Evolutionary conservation across 2,113 vertebrate genomes (phyloP), one percentile per base, ranked within the genome.

Genomic region (Anhinga anhinga): DNA sequence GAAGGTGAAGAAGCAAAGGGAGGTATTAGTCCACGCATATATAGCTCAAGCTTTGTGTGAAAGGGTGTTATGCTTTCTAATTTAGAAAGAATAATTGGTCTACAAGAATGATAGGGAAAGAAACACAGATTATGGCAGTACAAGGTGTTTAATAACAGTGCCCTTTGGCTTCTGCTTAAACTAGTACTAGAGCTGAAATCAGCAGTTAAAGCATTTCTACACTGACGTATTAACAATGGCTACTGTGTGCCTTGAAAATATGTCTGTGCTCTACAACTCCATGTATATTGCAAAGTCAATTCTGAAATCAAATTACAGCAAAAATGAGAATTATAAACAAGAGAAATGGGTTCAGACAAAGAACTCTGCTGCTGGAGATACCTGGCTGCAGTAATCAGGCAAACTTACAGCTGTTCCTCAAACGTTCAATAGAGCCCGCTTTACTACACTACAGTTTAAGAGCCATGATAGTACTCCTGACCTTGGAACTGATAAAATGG

Each of bases 401-500:
- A 87, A 95, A 87, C 93, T 71, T 79, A 71, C 5, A 63, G 61
- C 44, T 95, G 32, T 82, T 85, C 52, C 81, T 85, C 6, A 1
- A 91, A 47, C 13, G 11, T 61, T 85, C 81, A 94, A 61, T 63
- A 91, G 20, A 56, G n/a, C 21, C 30, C 56, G 65, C 70, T 79
- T 82, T 47, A 87, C 56, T 63, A 52, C 23, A 22, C 34, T 50
- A 40, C 44, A 61, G 77, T 91, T 89, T 56, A 94, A 93, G 65
- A 95, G 89, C 52, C 61, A 56, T 49, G 70, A 76, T 67, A 91
- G 40, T 26, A 79, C 47, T 56, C 61, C 40, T 90, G 95, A 97
- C 95, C 93, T 91, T 94, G 84, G 73, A 95, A 91, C 62, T 87
- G 56, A 89, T 91, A 95, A 93, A 96, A 96, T 65, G 66, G 62